Evolutionary conservation across 2,888 invertebrate genomes (phyloP).

Genomic region (Acronicta alni): DNA sequence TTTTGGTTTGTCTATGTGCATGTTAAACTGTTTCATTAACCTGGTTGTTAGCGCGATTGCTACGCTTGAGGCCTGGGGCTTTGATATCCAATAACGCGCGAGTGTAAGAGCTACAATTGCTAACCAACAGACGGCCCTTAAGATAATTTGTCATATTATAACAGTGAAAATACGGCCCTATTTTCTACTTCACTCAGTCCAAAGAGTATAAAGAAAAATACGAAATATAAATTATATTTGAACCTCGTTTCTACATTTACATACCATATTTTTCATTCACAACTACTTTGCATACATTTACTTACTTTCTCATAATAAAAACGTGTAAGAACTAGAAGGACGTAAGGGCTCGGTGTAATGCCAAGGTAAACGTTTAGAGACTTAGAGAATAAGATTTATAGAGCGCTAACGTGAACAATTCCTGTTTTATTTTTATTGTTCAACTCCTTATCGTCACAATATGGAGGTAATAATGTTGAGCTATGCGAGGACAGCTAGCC

Average conservation of each 20-base stretch:
- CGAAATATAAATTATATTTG: conserved; percentile 15
- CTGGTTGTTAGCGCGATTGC: too few relatives aligned
- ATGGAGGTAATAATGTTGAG: conserved; percentile 14
- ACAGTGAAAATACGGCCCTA: too few relatives aligned
- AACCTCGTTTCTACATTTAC: conserved; percentile 16
- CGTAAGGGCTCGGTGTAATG: conserved; percentile 3
- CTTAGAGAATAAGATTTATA: conserved; percentile 48
- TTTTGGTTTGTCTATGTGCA: too few relatives aligned
- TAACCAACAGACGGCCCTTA: too few relatives aligned
- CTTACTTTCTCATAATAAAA: conserved; percentile 4
- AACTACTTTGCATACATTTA: conserved; percentile 37
- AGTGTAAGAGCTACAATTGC: too few relatives aligned
- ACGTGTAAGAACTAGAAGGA: background rate
- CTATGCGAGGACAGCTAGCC: background rate
- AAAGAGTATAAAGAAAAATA: background rate
- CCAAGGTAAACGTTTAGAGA: conserved; percentile 31
- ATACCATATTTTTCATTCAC: conserved; percentile 32
- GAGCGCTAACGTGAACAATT: conserved; percentile 43
- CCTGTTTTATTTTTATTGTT: conserved; percentile 42
- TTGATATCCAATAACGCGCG: too few relatives aligned
- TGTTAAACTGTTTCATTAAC: too few relatives aligned
- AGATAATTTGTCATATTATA: too few relatives aligned
- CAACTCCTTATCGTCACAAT: conserved; percentile 28
- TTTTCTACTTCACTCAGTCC: too few relatives aligned
- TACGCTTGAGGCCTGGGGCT: too few relatives aligned